Evolutionary conservation across 2,888 invertebrate genomes (phyloP).

Genomic region (Mantis religiosa): DNA sequence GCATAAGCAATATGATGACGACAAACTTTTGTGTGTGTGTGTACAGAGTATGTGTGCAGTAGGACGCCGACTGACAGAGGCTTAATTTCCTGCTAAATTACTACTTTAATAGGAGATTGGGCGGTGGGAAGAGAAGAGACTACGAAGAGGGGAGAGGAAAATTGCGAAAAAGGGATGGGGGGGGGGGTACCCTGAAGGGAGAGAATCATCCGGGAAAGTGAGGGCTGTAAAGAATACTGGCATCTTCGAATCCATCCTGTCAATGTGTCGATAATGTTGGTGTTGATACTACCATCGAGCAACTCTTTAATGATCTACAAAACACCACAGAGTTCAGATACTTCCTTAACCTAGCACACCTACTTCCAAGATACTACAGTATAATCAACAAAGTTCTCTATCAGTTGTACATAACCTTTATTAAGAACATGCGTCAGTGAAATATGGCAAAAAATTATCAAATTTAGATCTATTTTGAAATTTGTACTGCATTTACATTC

Average conservation of each 20-base stretch:
- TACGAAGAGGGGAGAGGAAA: background rate
- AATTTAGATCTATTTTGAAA: too few species aligned
- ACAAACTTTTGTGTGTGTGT: slow-evolving; percentile 15
- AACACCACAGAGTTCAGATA: too few species aligned
- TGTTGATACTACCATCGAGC: background rate
- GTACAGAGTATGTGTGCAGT: background rate
- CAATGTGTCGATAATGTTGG: background rate
- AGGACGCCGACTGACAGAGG: slow-evolving; percentile 16
- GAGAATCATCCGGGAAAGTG: background rate
- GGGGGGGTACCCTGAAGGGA: background rate
- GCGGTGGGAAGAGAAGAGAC: slow-evolving; percentile 30
- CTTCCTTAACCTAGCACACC: too few species aligned
- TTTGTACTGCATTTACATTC: too few species aligned
- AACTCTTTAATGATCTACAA: too few species aligned
- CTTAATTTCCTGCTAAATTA: slow-evolving; percentile 35
- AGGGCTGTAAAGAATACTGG: background rate
- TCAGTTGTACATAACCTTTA: too few species aligned
- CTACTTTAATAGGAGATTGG: slow-evolving; percentile 35
- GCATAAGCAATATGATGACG: slow-evolving; percentile 28
- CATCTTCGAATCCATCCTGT: background rate
- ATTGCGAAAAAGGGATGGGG: background rate
- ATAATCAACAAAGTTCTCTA: too few species aligned
- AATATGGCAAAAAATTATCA: too few species aligned
- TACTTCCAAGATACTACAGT: too few species aligned
- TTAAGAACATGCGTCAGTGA: too few species aligned